These are phyloP conservation scores for Petrocephalus zakoni DNA, from an alignment of 2,113 vertebrate species.

Conservation along the genomic window DNA sequence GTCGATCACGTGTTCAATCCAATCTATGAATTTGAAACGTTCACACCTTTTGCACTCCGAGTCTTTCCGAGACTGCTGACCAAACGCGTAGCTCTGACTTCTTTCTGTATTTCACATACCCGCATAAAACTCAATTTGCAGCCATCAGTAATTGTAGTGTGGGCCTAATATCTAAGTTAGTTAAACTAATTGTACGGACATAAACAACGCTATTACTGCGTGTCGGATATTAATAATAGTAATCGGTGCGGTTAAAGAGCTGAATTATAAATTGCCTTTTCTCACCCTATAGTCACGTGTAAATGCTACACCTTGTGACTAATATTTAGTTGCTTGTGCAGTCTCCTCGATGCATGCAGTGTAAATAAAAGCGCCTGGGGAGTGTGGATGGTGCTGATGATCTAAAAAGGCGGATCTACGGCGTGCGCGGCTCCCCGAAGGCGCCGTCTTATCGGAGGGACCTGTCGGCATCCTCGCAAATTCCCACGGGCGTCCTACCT, in stretches of 20 bases:
- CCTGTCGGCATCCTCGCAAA: background rate
- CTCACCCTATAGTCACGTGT: background rate
- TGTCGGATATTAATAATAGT: background rate
- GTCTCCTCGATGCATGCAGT: background rate
- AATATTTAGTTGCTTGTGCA: background rate
- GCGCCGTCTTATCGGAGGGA: background rate
- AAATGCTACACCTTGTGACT: constrained; percentile 1
- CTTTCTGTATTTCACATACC: background rate
- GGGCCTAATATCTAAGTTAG: background rate
- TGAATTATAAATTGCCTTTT: background rate
- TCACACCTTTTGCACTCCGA: background rate
- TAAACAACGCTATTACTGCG: background rate
- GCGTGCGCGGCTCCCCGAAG: background rate
- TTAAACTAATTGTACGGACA: background rate
- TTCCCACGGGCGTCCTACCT: background rate
- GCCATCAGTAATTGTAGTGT: background rate
- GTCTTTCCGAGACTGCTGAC: background rate
- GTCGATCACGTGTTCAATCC: background rate
- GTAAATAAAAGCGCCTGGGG: background rate
- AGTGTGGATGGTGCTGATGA: background rate
- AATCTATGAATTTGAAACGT: background rate
- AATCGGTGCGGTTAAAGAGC: background rate
- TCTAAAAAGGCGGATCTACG: background rate
- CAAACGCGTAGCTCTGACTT: background rate
- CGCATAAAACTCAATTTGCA: background rate